phyloP scores from a whole-genome alignment of 2,113 vertebrate genomes.

The Siniperca chuatsi region DNA sequence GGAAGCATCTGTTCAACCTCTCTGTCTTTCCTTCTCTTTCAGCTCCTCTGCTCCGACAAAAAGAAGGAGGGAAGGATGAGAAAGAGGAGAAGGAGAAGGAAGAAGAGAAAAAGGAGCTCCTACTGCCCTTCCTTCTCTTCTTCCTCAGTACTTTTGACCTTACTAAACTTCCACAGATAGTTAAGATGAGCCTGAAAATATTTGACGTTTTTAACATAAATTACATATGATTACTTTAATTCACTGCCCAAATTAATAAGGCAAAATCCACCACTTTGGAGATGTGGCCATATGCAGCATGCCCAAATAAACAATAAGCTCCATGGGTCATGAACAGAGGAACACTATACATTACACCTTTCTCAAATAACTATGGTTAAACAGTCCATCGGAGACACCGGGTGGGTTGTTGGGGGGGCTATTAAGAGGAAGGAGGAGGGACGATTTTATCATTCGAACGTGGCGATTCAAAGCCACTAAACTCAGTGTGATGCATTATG shows the following conservation, averaged over 20 bases:
- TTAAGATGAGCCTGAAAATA: background rate
- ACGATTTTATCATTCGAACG: too few relatives aligned
- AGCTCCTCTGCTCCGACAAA: slow-evolving; percentile 23
- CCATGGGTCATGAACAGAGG: too few relatives aligned
- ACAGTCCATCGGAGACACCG: too few relatives aligned
- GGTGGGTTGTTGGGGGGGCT: too few relatives aligned
- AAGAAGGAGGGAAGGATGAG: background rate
- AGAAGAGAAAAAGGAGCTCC: background rate
- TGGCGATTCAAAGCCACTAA: background rate
- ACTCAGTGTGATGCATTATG: background rate
- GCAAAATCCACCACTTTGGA: too few relatives aligned
- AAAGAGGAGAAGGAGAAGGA: background rate
- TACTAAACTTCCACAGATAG: too few relatives aligned
- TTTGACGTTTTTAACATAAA: background rate
- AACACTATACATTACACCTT: too few relatives aligned
- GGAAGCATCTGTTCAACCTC: slow-evolving; percentile 69
- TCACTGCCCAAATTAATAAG: too few relatives aligned
- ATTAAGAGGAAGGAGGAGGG: too few relatives aligned
- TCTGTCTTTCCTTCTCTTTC: background rate
- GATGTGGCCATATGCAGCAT: too few relatives aligned
- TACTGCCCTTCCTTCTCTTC: slow-evolving; percentile 17
- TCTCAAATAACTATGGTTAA: too few relatives aligned
- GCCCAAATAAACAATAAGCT: too few relatives aligned
- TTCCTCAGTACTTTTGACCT: background rate
- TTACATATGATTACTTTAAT: background rate